Conservation (phyloP, 2,113 vertebrate genomes). For the Apaloderma vittatum region DNA sequence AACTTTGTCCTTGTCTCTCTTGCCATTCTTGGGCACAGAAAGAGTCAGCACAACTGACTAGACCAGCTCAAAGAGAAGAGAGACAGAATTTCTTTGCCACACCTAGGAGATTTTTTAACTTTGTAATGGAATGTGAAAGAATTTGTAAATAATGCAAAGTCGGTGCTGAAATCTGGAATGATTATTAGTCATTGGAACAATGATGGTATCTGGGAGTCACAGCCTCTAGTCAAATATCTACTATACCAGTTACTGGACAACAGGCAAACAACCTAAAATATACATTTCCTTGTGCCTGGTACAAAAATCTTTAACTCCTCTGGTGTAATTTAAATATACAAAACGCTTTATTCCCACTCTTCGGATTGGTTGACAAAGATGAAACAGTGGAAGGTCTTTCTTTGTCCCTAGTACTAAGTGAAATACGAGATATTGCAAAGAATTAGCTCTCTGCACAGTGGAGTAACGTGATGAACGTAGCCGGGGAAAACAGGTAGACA, state of each 20-base stretch:
- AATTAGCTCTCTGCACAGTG: neutral
- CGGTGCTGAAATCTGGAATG: neutral
- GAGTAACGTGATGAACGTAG: neutral
- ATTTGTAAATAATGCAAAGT: neutral
- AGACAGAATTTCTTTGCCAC: neutral
- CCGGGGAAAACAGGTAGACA: neutral
- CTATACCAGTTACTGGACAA: neutral
- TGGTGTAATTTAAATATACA: neutral
- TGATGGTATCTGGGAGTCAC: neutral
- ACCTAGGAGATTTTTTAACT: neutral
- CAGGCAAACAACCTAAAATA: neutral
- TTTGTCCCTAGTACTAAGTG: neutral
- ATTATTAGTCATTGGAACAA: neutral
- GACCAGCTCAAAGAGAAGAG: neutral
- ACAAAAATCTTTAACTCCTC: neutral
- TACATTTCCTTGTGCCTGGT: neutral
- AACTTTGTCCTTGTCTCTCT: neutral
- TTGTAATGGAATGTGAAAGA: neutral
- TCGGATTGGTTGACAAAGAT: neutral
- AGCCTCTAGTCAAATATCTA: neutral
- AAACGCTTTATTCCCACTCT: neutral
- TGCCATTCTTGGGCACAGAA: neutral
- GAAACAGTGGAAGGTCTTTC: neutral
- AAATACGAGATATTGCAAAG: neutral
- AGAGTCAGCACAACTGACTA: neutral